These are phyloP conservation scores for Mobula hypostoma DNA, from an alignment of 2,113 vertebrate species.

Conservation along the genomic window DNA sequence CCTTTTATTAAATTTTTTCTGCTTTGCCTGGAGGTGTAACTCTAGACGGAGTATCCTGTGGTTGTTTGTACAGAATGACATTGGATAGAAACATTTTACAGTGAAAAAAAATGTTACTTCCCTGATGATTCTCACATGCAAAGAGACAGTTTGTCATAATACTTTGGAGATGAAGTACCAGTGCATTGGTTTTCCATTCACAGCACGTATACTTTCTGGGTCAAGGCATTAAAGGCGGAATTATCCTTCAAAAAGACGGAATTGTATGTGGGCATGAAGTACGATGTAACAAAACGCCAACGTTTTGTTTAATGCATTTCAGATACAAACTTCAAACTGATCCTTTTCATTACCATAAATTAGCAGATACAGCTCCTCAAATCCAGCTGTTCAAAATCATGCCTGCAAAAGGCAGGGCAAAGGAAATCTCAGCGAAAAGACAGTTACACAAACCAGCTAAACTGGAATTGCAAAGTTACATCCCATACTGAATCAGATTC, in stretches of 20 bases:
- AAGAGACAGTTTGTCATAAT: slow-evolving; percentile 49
- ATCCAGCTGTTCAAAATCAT: slow-evolving; percentile 30
- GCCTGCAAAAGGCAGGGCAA: neutral
- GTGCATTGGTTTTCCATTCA: slow-evolving; percentile 41
- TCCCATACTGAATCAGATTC: neutral
- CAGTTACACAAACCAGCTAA: neutral
- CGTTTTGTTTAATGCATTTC: slow-evolving; percentile 51
- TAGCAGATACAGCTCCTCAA: slow-evolving; percentile 9
- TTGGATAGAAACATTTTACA: slow-evolving; percentile 55
- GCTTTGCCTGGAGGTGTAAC: slow-evolving; percentile 53
- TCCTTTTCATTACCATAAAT: slow-evolving; percentile 17
- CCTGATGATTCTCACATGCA: slow-evolving; percentile 49
- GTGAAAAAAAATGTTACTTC: slow-evolving; percentile 57
- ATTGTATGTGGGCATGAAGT: slow-evolving; percentile 20
- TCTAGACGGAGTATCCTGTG: slow-evolving; percentile 44
- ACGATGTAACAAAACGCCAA: slow-evolving; percentile 41
- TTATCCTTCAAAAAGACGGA: neutral
- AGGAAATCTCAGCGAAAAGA: neutral
- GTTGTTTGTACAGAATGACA: slow-evolving; percentile 49
- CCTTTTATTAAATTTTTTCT: slow-evolving; percentile 2
- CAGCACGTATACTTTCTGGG: slow-evolving; percentile 48
- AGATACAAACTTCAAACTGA: slow-evolving; percentile 53
- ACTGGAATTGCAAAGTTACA: neutral
- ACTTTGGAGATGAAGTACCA: slow-evolving; percentile 8
- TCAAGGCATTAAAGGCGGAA: slow-evolving; percentile 48